These are phyloP conservation scores for Bettongia penicillata DNA, from an alignment of 2,113 vertebrate genomes.

Conservation along the genomic window DNA sequence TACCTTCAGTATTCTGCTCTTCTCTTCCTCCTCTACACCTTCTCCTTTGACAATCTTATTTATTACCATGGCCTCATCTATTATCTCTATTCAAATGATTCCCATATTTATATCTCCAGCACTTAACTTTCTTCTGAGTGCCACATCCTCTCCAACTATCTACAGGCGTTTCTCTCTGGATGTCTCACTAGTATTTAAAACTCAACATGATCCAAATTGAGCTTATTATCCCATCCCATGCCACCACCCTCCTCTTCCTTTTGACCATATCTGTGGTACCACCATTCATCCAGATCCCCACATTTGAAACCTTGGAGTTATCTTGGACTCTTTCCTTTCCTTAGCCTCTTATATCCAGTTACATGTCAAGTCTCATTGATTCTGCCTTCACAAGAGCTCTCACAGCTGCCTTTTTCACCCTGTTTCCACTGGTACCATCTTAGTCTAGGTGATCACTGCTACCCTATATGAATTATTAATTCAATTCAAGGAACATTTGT, in stretches of 20 bases:
- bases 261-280: background rate
- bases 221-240: background rate
- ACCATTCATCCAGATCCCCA: background rate
- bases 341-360: background rate
- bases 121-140: background rate
- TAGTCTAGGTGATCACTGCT: too few relatives aligned
- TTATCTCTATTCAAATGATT: background rate
- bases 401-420: background rate
- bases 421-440: background rate
- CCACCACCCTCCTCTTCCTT: background rate
- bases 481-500: too few relatives aligned
- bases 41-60: background rate
- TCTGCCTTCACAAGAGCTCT: background rate
- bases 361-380: background rate
- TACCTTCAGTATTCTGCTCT: background rate
- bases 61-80: background rate
- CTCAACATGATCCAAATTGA: background rate
- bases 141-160: background rate
- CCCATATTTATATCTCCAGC: background rate
- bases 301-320: background rate
- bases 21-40: background rate
- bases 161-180: background rate
- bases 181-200: background rate
- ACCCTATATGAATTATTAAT: too few relatives aligned
- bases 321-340: background rate